Evolutionary conservation across 2,113 vertebrate species (phyloP).

Genomic region (Onychostoma macrolepis): DNA sequence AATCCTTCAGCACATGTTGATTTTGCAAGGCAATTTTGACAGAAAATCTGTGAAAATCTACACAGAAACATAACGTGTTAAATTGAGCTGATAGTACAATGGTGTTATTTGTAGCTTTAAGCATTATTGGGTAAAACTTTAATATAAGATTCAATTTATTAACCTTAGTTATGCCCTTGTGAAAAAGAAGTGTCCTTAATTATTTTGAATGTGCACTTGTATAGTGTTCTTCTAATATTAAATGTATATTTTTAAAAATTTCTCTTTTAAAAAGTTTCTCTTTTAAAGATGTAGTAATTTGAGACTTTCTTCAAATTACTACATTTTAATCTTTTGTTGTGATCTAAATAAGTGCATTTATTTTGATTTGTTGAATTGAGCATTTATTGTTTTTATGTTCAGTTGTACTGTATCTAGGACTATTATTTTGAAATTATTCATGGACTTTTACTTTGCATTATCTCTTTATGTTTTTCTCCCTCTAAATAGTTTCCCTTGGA

Average conservation of each 20-base stretch:
- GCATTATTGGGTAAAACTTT: background rate
- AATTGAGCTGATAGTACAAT: background rate
- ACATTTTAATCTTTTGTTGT: no score
- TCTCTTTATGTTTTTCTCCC: background rate
- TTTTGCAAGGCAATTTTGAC: background rate
- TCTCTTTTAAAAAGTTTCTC: no score
- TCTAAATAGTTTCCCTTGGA: background rate
- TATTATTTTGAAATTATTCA: background rate
- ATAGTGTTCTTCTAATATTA: background rate
- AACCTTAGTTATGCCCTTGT: background rate
- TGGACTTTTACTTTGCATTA: background rate
- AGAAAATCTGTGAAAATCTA: no score
- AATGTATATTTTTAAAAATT: background rate
- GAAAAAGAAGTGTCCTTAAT: background rate
- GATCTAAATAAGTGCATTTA: no score
- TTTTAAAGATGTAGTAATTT: no score
- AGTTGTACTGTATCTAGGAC: background rate
- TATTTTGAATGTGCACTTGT: background rate
- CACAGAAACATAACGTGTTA: background rate
- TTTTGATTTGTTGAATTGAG: background rate
- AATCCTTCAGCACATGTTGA: background rate
- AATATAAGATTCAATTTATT: background rate
- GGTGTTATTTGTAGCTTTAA: background rate
- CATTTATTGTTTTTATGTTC: background rate
- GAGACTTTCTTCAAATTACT: no score